Conservation (phyloP, 2,888 invertebrate genomes). For the Cyclophora albipunctata region DNA sequence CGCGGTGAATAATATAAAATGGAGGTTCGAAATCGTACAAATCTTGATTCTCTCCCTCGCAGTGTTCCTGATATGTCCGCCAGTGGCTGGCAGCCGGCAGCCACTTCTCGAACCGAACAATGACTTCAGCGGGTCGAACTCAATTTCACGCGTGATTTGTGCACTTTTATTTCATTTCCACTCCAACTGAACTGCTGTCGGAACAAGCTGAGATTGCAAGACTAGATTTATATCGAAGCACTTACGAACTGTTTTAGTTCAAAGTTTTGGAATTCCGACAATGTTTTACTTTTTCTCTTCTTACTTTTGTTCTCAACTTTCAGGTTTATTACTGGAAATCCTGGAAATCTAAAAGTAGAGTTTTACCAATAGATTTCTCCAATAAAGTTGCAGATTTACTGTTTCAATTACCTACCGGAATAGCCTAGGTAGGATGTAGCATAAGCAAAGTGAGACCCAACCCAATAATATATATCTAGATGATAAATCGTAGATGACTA, state of each 20-base stretch:
- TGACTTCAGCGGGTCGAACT: conserved; percentile 59
- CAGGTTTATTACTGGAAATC: too few species aligned
- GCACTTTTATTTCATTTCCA: conserved; percentile 66
- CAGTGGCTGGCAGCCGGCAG: conserved; percentile 28
- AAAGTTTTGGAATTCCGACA: conserved; percentile 10
- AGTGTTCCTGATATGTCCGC: conserved; percentile 24
- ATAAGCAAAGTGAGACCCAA: too few species aligned
- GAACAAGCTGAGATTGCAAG: conserved; percentile 25
- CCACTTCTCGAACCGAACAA: conserved; percentile 46
- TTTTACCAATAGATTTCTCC: too few species aligned
- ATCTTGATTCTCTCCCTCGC: conserved; percentile 9
- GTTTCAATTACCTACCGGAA: too few species aligned
- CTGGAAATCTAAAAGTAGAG: too few species aligned
- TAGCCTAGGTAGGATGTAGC: too few species aligned
- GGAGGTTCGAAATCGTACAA: conserved; percentile 6
- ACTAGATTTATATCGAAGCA: conserved; percentile 20
- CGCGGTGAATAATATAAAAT: conserved; percentile 1
- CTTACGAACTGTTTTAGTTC: conserved; percentile 14
- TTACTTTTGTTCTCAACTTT: conserved; percentile 1
- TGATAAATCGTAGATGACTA: too few species aligned
- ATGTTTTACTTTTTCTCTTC: conserved; percentile 10
- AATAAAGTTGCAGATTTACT: too few species aligned
- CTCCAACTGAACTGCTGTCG: conserved; percentile 38
- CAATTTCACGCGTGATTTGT: conserved; percentile 74
- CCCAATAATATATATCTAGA: too few species aligned